Base-by-base conservation (phyloP, 2,888 invertebrate genomes). In the Nephrotoma flavescens region DNA sequence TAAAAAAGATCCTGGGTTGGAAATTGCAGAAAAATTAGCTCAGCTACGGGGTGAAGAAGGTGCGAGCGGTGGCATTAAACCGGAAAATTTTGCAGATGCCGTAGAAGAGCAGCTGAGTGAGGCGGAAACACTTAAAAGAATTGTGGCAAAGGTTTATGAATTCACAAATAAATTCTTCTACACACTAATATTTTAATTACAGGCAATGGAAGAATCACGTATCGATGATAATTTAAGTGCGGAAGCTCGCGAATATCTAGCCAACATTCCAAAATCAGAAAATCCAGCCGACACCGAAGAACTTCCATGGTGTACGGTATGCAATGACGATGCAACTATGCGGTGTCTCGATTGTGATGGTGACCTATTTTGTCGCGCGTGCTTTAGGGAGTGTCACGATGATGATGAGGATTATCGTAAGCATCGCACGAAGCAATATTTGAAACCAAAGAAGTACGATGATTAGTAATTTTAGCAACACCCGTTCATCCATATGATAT, bases 251-350 rank as follows among this genome's bases (percentile, higher is more conserved):
- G 91, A 92, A 87, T 88, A 90, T n/a, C 88, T 91, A 87, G 44
- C n/a, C n/a, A 87, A 88, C 5, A 88, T 89, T 4, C 86, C 88
- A 87, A 88, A 88, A n/a, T 44, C 86, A 86, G 88, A 88, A n/a
- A 89, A 89, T 87, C 71, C 71, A 9, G 90, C 91, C 19, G 89
- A 91, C 11, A 88, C 89, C 12, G 92, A 93, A 89, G 95, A 96
- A 89, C 92, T 96, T 85, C 96, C 96, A 4, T 96, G 96, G 93
- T 98, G 97, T 91, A 95, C 95, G 88, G 95, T 97, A 88, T 98
- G 97, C 90, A 96, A 97, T 90, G 95, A 95, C 90, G 95, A 96
- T 91, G 96, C 97, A 1, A 93, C 91, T 7, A 92, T 95, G 88
- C 92, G 95, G 86, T 98, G 97, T 90, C 91, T 93, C 84, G 96